These are phyloP conservation scores for Zosterops borbonicus DNA, from an alignment of 2,113 vertebrate species.

Conservation along the genomic window DNA sequence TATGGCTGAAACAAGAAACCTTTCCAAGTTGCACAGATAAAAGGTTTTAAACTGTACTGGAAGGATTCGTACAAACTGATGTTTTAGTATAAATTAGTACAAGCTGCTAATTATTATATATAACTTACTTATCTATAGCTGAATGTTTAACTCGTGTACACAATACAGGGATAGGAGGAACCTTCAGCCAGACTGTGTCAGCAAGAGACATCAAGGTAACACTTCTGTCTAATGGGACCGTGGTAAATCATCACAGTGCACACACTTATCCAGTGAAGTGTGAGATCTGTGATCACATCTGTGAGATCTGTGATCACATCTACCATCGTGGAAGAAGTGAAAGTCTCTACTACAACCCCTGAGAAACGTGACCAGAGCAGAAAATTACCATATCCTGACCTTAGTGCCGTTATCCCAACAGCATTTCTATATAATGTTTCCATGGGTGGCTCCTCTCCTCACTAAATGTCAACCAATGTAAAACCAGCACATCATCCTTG, in stretches of 20 bases:
- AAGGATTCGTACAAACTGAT: background rate
- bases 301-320: no score
- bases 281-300: no score
- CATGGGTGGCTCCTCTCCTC: background rate
- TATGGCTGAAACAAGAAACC: background rate
- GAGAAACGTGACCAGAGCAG: fast-evolving
- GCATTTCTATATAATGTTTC: background rate
- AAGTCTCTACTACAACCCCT: background rate
- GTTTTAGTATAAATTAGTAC: background rate
- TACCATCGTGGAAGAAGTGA: fast-evolving
- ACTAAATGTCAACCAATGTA: background rate
- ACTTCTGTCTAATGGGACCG: fast-evolving
- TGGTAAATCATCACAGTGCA: fast-evolving
- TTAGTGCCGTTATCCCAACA: background rate
- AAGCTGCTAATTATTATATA: background rate
- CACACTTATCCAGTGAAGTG: fast-evolving
- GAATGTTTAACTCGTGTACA: background rate
- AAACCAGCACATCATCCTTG: background rate
- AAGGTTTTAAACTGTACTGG: background rate
- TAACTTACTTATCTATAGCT: background rate
- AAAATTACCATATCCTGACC: background rate
- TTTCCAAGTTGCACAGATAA: background rate
- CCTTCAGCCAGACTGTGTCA: background rate
- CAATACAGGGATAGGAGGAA: background rate
- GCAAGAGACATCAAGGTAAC: background rate